phyloP scores from a whole-genome alignment of 2,113 vertebrate genomes.

The Anser brachyrhynchus region DNA sequence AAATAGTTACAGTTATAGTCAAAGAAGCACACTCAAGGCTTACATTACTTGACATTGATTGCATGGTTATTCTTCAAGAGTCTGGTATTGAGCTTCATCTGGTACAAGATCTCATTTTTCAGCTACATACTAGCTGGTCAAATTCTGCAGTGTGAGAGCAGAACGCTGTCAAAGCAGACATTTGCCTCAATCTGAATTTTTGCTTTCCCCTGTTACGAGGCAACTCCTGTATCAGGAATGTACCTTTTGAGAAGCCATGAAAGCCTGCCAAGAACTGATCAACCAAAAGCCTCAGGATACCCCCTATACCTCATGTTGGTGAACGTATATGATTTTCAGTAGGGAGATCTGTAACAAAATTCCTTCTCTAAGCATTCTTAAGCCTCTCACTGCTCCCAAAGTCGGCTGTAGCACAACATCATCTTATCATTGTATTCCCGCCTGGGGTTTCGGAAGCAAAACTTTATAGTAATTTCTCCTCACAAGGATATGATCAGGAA shows the following conservation, averaged over 20 bases:
- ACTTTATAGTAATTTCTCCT: not conserved
- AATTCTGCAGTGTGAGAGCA: not conserved
- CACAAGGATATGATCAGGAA: not conserved
- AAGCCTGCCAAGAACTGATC: not conserved
- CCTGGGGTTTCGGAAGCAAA: not conserved
- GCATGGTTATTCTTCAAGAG: not conserved
- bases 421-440: not conserved
- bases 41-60: not conserved
- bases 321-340: not conserved
- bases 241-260: not conserved
- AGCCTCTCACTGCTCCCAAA: not conserved
- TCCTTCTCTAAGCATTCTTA: not conserved
- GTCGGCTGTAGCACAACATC: not conserved
- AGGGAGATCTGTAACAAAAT: not conserved
- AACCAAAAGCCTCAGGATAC: not conserved
- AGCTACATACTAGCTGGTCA: not conserved
- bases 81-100: not conserved
- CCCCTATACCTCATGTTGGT: not conserved
- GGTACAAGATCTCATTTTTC: not conserved
- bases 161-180: not conserved
- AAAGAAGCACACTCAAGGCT: not conserved
- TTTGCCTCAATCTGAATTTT: not conserved
- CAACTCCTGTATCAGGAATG: not conserved
- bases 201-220: not conserved
- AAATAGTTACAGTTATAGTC: not conserved